Evolutionary conservation across 2,113 vertebrate species (phyloP).

Genomic region (Thinocorus orbignyianus): DNA sequence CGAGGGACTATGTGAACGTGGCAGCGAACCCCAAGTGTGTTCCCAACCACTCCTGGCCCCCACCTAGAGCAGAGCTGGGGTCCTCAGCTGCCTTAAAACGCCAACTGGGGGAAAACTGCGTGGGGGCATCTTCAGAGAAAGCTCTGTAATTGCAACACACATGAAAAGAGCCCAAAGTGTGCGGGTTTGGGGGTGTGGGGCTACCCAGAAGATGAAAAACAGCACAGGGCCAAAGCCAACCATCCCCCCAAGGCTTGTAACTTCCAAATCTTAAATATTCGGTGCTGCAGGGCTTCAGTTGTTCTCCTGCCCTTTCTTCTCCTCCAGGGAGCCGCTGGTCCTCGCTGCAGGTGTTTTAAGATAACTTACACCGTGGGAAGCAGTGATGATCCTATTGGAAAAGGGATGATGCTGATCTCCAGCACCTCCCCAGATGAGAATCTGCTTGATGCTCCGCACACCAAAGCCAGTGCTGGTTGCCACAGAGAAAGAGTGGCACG

Average conservation of each 20-base stretch:
- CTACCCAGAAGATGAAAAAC: background rate
- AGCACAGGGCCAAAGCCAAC: background rate
- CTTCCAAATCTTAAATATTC: background rate
- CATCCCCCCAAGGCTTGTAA: background rate
- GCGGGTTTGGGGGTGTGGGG: background rate
- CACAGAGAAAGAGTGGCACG: background rate
- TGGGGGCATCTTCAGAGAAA: constrained; percentile 28
- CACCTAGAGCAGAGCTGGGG: background rate
- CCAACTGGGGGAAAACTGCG: background rate
- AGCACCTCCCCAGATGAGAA: background rate
- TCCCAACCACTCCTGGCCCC: background rate
- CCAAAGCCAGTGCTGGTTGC: background rate
- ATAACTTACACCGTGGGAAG: background rate
- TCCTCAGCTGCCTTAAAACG: background rate
- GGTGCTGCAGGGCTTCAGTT: background rate
- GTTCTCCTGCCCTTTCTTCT: constrained; percentile 2
- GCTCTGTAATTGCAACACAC: background rate
- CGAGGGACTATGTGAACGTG: background rate
- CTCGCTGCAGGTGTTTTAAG: background rate
- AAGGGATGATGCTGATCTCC: background rate
- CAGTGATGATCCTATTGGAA: background rate
- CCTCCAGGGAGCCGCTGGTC: background rate
- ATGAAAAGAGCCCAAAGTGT: background rate
- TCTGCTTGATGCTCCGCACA: background rate
- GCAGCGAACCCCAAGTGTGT: background rate